Conservation (phyloP, 2,113 vertebrate genomes). For the Perccottus glenii region DNA sequence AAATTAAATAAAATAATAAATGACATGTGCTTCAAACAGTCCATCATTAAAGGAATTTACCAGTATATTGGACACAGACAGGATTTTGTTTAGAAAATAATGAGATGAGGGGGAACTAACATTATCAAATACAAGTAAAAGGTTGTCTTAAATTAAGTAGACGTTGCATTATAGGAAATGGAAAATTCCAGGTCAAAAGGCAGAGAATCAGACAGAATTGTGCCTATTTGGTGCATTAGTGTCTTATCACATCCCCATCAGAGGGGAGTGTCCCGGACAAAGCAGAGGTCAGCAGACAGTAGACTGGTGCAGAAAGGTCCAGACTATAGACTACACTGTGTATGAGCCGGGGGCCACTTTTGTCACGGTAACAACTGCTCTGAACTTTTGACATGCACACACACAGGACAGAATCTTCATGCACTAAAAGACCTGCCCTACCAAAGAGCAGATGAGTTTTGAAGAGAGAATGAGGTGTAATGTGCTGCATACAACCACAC, state of each 20-base stretch:
- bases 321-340: slow-evolving; percentile 11
- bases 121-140: no score
- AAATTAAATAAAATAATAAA: no score
- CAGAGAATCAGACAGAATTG: not conserved
- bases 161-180: no score
- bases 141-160: no score
- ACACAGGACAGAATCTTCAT: slow-evolving; percentile 22
- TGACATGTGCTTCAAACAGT: no score
- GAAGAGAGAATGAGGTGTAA: slow-evolving; percentile 17
- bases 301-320: slow-evolving; percentile 41
- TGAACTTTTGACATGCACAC: slow-evolving; percentile 59
- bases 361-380: slow-evolving; percentile 66
- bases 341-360: slow-evolving; percentile 40
- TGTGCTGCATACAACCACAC: not conserved
- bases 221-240: not conserved
- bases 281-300: slow-evolving; percentile 30
- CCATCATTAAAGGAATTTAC: no score
- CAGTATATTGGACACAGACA: no score
- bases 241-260: not conserved
- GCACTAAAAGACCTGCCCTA: slow-evolving; percentile 12
- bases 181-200: no score
- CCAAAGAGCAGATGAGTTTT: slow-evolving; percentile 24
- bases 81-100: no score
- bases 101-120: no score
- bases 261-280: slow-evolving; percentile 26